Conservation (phyloP, 2,888 invertebrate genomes). For the Lamproptera curius region DNA sequence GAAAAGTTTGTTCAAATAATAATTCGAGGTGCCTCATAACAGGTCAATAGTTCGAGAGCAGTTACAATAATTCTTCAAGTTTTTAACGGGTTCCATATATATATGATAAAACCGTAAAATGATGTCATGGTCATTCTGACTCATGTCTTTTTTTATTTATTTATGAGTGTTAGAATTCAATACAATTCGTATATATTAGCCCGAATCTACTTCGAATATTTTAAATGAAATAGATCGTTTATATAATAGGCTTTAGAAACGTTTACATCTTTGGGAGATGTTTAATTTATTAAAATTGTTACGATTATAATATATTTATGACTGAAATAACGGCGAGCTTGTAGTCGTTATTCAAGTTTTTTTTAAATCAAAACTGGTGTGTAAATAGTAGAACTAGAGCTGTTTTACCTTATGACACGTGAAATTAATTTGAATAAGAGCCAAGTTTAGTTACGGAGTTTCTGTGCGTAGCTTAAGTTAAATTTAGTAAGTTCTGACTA, state of each 20-base stretch:
- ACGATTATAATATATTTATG: too few species aligned
- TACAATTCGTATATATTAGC: slow-evolving; percentile 41
- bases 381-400: too few species aligned
- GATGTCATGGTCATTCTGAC: slow-evolving; percentile 65
- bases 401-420: too few species aligned
- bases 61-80: slow-evolving; percentile 65
- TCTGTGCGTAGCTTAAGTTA: too few species aligned
- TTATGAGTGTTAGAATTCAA: slow-evolving; percentile 40
- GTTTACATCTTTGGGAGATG: too few species aligned
- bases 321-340: too few species aligned
- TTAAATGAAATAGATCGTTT: background rate
- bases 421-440: too few species aligned
- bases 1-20: slow-evolving; percentile 29
- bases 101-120: slow-evolving; percentile 57
- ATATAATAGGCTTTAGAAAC: background rate
- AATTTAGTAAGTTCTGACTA: too few species aligned
- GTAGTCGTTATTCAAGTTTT: too few species aligned
- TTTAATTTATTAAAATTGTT: too few species aligned
- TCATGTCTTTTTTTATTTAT: slow-evolving; percentile 56
- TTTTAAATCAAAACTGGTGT: too few species aligned
- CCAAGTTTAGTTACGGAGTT: too few species aligned
- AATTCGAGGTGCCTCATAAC: slow-evolving; percentile 46
- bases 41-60: slow-evolving; percentile 71
- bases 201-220: slow-evolving; percentile 27
- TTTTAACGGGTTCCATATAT: slow-evolving; percentile 55